Conservation (phyloP, 37 sponge, comb jelly and placozoan genomes). For the Tethya wilhelma region DNA sequence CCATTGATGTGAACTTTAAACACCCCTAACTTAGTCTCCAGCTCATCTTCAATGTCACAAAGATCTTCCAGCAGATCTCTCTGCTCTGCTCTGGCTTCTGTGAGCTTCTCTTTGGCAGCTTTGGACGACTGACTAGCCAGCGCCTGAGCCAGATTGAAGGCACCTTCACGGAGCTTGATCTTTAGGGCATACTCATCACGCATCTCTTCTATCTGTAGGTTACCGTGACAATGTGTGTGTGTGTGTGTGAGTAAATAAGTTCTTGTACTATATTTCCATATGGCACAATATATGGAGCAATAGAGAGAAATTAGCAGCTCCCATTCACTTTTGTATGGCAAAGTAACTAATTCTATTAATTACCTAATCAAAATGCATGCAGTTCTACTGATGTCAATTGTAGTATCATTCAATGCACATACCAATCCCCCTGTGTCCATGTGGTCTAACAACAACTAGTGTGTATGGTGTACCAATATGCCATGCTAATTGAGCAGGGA, state of each 20-base stretch:
- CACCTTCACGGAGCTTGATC: constrained; percentile 75
- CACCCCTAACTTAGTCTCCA: constrained; percentile 78
- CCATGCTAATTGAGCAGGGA: too few relatives aligned
- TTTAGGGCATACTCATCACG: constrained; percentile 67
- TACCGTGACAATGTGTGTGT: background rate
- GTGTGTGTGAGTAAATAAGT: background rate
- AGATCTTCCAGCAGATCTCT: constrained; percentile 76
- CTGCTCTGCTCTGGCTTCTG: constrained; percentile 65
- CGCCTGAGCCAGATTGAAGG: constrained; percentile 72
- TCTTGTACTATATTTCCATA: background rate
- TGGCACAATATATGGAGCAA: background rate
- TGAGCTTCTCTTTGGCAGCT: constrained; percentile 67
- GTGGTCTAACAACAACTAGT: too few relatives aligned
- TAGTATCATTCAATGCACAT: too few relatives aligned
- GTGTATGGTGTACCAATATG: too few relatives aligned
- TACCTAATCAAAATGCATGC: too few relatives aligned
- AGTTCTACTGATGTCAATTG: too few relatives aligned
- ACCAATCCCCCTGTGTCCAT: too few relatives aligned
- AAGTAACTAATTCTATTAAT: too few relatives aligned
- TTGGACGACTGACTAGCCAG: constrained; percentile 60
- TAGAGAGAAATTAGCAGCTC: background rate
- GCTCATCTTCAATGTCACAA: constrained; percentile 83
- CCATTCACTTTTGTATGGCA: too few relatives aligned
- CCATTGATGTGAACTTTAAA: constrained; percentile 76
- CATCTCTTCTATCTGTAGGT: constrained; percentile 73